Conservation (phyloP, 2,113 vertebrate species). For the Hyla sarda region DNA sequence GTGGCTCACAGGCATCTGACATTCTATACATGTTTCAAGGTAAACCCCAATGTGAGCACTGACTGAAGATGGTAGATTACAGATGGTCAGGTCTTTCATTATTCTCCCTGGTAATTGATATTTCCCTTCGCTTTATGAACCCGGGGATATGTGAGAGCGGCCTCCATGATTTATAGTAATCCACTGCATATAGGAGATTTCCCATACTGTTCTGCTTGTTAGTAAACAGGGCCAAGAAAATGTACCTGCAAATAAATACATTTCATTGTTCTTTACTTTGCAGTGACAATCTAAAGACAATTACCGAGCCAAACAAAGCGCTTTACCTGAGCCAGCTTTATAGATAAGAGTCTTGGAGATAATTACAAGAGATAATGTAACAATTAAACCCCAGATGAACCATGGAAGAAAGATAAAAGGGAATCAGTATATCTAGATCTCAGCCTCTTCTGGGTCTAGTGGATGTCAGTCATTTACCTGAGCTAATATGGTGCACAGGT, state of each 20-base stretch:
- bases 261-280: constrained; percentile 50
- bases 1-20: not conserved
- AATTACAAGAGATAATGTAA: constrained; percentile 68
- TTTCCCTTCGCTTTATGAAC: not conserved
- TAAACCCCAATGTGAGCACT: constrained; percentile 10
- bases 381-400: constrained; percentile 61
- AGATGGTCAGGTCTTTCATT: not conserved
- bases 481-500: constrained; percentile 42
- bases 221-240: constrained; percentile 7
- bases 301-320: constrained; percentile 64
- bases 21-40: constrained; percentile 11
- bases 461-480: constrained; percentile 63
- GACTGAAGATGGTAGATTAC: not conserved
- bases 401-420: not conserved
- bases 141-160: not conserved
- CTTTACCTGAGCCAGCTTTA: constrained; percentile 62
- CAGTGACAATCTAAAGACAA: constrained; percentile 61
- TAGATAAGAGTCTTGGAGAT: constrained; percentile 65
- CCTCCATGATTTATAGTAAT: not conserved
- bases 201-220: not conserved
- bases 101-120: not conserved
- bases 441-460: constrained; percentile 38
- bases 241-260: not conserved
- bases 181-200: not conserved
- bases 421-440: constrained; percentile 50